Evolutionary conservation across 1,140 invertebrate genomes (phyloP).

Genomic region (Orius insidiosus): DNA sequence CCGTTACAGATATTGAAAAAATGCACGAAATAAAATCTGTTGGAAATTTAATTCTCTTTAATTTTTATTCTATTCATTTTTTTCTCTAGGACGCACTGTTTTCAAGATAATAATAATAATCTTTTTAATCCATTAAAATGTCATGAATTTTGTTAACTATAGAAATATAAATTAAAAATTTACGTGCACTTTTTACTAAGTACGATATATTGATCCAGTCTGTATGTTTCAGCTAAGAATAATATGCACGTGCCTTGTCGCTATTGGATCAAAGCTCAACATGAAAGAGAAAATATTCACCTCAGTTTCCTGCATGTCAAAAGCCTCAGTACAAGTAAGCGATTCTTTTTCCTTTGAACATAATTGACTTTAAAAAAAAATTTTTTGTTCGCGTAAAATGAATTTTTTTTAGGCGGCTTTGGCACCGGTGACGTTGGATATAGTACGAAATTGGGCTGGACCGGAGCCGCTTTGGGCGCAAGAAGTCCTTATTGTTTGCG

Average conservation of each 20-base stretch:
- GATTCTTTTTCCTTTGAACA: background rate
- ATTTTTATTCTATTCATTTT: too few relatives aligned
- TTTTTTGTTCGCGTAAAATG: background rate
- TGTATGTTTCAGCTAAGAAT: slow-evolving; percentile 38
- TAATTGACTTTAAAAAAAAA: background rate
- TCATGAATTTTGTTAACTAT: too few relatives aligned
- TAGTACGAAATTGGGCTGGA: slow-evolving; percentile 27
- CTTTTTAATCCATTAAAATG: too few relatives aligned
- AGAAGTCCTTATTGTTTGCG: slow-evolving; percentile 49
- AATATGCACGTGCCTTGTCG: slow-evolving; percentile 39
- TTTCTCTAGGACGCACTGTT: too few relatives aligned
- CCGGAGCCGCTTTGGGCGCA: slow-evolving; percentile 32
- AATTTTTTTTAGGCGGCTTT: slow-evolving; percentile 47
- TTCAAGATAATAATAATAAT: too few relatives aligned
- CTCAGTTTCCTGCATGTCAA: slow-evolving; percentile 78
- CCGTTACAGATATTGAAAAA: too few relatives aligned
- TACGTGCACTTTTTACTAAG: too few relatives aligned
- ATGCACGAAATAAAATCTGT: too few relatives aligned
- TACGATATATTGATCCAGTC: too few relatives aligned
- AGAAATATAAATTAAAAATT: too few relatives aligned
- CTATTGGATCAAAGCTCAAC: slow-evolving; percentile 59
- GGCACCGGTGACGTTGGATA: slow-evolving; percentile 56
- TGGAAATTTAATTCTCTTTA: too few relatives aligned
- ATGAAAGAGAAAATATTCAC: slow-evolving; percentile 79
- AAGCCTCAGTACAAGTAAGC: slow-evolving; percentile 67